Base-by-base conservation (phyloP, 2,797 vertebrate species). In the Scolopax bukidnonensis region DNA sequence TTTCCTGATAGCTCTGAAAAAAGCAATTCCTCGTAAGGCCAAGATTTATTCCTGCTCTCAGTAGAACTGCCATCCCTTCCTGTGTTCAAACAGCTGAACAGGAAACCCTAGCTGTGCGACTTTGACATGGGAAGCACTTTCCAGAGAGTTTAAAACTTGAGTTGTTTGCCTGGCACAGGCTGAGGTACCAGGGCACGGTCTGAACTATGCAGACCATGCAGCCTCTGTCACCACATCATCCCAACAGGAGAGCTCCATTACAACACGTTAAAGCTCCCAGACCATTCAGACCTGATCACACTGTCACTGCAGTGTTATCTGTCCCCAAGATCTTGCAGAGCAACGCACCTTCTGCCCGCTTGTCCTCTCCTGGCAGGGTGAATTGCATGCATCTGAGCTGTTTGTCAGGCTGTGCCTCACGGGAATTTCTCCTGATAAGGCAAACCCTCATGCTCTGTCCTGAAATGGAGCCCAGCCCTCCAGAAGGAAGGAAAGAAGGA, bases 371-470 rank as follows among this genome's bases (percentile, higher is more conserved):
- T 27, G 40, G 18, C 24, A 16, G 0, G 1, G 0, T 2, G 1
- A 43, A 32, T 45, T 77, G 50, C 68, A 7, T 10, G 5, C 1
- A 9, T 45, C 84, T 48, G 60, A 71, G 75, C 56, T 80, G 40
- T 47, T 71, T 40, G 36, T 84, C 32, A 6, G 59, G 36, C 90
- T 84, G 33, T 40, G 32, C 45, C 1, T 1, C 4, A 3, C 1
- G 18, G 64, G 48, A 77, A 47, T 84, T 77, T 93, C 86, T 96
- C 84, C 81, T 69, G 84, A 91, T 85, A 92, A 94, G 71, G 84
- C 48, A 84, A 94, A 61, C 45, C 68, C 32, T 63, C 25, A 3
- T 6, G 4, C n/a, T 74, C 84, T 87, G 50, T 23, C 67, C 51
- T 67, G 83, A 89, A 92, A 85, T 4, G 19, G 56, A 80, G 33